Base-by-base conservation (phyloP, 2,113 vertebrate genomes). In the Dasyornis broadbenti region DNA sequence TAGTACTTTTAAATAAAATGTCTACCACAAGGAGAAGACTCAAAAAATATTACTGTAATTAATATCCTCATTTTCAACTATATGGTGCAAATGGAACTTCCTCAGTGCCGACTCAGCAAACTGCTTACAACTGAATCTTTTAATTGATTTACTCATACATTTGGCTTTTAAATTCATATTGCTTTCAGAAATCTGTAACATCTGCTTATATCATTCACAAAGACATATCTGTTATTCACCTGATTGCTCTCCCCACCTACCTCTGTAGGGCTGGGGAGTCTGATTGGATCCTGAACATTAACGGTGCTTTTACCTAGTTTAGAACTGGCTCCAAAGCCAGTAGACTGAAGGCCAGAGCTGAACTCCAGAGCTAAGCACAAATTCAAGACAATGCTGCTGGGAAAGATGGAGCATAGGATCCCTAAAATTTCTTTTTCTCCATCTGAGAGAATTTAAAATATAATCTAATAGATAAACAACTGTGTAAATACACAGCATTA, bases 21-120 rank as follows among this genome's bases (percentile, higher is more conserved):
- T 44, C 84, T 83, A 50, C 79, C 50, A 40, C 54, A 66, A 42
- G 60, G 50, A 73, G 37, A 89, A 86, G 76, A 81, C 64, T 90
- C 28, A 63, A 52, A 90, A 92, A 94, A 90, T 90, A 95, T 86
- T 93, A 81, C 68, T 45, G 30, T 78, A 86, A 96, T 95, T 90
- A 94, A 92, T 81, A 90, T n/a, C 59, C 42, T 87, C 66, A 92
- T 78, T 95, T 93, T 81, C 92, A 86, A 20, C 72, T 57, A 71
- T 44, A 64, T 6, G 7, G 31, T 56, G 28, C 90, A 94, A 93
- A 95, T 78, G 2, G 47, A 94, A 93, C 64, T 92, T 90, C 76
- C 79, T 90, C 56, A 64, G 11, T 92, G 82, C 95, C 61, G n/a
- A 94, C 76, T 93, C 82, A 82, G 92, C 82, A 83, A 78, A 90